Evolutionary conservation across 2,888 invertebrate species (phyloP).

Genomic region (Acronicta psi): DNA sequence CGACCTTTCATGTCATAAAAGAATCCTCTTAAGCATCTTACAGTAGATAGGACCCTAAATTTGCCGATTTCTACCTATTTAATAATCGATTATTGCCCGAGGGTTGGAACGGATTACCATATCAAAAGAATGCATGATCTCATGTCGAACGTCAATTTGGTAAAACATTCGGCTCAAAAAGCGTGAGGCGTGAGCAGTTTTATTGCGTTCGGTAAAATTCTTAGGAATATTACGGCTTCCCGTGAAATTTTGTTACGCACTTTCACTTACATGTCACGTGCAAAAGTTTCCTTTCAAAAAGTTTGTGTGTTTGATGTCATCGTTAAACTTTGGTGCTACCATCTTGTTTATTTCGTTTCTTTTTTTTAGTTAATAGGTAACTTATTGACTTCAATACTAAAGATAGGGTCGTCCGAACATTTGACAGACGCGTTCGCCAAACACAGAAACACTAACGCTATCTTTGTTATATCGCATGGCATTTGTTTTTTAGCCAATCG

Average conservation of each 20-base stretch:
- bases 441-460: too few relatives aligned
- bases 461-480: too few relatives aligned
- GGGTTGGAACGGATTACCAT: constrained; percentile 83
- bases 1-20: constrained; percentile 73
- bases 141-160: constrained; percentile 81
- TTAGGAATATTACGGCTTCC: constrained; percentile 61
- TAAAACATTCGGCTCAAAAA: constrained; percentile 77
- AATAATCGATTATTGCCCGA: constrained; percentile 85
- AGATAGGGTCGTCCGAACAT: too few relatives aligned
- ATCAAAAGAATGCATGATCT: constrained; percentile 85
- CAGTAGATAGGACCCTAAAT: constrained; percentile 74
- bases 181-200: constrained; percentile 67
- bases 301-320: constrained; percentile 44
- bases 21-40: constrained; percentile 75
- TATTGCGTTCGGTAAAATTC: constrained; percentile 66
- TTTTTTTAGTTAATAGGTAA: background rate
- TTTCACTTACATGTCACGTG: constrained; percentile 45
- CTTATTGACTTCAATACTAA: too few relatives aligned
- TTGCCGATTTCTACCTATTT: constrained; percentile 81
- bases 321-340: constrained; percentile 34
- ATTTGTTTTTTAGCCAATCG: too few relatives aligned
- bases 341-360: background rate
- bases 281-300: constrained; percentile 40
- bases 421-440: too few relatives aligned
- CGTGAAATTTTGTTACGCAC: constrained; percentile 55